Conservation (phyloP, 35 echinoderm and acorn worm species). For the Ophiothrix spiculata region DNA sequence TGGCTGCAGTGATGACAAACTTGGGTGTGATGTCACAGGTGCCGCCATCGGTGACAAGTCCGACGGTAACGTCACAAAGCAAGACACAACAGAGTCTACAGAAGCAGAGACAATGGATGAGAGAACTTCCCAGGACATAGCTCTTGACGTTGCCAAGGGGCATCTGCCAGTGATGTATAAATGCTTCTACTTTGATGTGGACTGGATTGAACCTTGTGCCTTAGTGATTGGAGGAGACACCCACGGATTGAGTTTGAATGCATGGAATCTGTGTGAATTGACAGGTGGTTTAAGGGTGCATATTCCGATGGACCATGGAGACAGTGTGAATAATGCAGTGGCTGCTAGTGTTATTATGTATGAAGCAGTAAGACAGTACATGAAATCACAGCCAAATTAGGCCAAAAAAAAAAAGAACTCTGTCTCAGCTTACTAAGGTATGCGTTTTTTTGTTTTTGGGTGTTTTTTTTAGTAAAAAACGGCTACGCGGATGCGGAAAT, state of each 20-base stretch:
- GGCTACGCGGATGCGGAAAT: no score
- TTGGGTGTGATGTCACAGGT: not conserved
- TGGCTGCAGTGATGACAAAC: no score
- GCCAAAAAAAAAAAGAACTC: no score
- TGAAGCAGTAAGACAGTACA: constrained; percentile 64
- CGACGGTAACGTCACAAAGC: not conserved
- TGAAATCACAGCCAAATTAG: not conserved
- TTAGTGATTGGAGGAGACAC: no score
- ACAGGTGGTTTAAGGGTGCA: constrained; percentile 42
- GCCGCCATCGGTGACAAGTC: not conserved
- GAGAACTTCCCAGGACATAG: not conserved
- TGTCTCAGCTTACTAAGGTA: no score
- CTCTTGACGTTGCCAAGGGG: not conserved
- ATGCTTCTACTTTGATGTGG: constrained; percentile 39
- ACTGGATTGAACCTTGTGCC: constrained; percentile 63
- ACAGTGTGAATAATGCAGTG: no score
- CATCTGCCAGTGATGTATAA: constrained; percentile 1
- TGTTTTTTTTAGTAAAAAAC: no score
- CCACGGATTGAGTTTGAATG: constrained; percentile 73
- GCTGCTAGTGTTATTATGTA: no score
- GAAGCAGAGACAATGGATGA: not conserved
- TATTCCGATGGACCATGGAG: no score
- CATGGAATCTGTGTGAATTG: constrained; percentile 58
- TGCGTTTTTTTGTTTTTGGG: no score
- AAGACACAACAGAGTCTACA: not conserved